Base-by-base conservation (phyloP, 1,140 invertebrate genomes). In the Tetragnatha versicolor region DNA sequence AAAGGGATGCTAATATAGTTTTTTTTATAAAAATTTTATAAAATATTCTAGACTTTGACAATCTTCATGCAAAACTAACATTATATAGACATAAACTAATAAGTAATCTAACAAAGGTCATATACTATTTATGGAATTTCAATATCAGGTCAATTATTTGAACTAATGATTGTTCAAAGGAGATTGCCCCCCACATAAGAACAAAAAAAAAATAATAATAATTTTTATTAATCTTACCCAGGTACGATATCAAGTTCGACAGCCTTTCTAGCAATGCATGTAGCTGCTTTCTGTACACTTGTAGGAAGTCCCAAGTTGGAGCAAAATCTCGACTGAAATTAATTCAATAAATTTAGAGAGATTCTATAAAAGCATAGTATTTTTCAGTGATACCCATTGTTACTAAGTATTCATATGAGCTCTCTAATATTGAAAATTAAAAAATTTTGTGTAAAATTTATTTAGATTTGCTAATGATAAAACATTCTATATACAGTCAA, bases 201-300 rank as follows among this genome's bases (percentile, higher is more conserved):
- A 53, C 7, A 80, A 49, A 33, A n/a, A 70, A 60, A 73, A 39
- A 70, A 27, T 10, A 9, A 65, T 27, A n/a, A n/a, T n/a, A n/a
- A n/a, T n/a, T n/a, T n/a, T n/a, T 49, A 80, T 20, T 77, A 55
- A 61, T 27, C 83, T 78, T 84, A 88, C 87, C 98, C 98, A 78
- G 98, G 94, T 12, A 99, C 97, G 84, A 99, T 94, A 84, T 99
- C 97, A 84, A 98, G 86, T 84, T 99, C 97, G 0, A 97, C 96
- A 55, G 98, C 97, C 86, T 96, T 97, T 80, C 93, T 90, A 0
- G 98, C 98, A 84, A 99, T 99, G 84, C 98, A 92, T 7, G 96
- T 98, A 0, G 98, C 98, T 22, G 95, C 96, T 82, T 92, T 91
- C 86, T 99, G 97, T 12, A 99, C 95, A 84, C 92, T 92, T 83